phyloP scores from a whole-genome alignment of 2,113 vertebrate species.

The Callaeas wilsoni region DNA sequence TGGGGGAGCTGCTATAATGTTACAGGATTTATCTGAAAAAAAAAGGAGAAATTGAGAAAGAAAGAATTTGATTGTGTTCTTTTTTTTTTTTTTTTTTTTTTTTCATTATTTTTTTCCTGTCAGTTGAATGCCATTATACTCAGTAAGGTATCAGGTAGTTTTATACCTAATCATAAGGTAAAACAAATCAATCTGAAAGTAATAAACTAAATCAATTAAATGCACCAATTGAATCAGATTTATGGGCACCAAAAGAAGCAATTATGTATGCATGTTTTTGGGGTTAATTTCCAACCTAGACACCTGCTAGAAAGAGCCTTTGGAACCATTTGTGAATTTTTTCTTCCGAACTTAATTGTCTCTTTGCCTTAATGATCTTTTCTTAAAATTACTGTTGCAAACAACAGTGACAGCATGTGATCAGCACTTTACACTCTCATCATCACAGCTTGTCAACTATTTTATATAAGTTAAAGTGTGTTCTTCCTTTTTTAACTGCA shows the following conservation, averaged over 20 bases:
- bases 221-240: neutral
- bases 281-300: neutral
- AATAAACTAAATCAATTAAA: neutral
- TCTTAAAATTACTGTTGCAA: neutral
- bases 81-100: no score
- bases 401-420: neutral
- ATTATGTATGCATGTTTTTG: neutral
- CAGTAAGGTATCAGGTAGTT: neutral
- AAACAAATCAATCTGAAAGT: neutral
- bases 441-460: neutral
- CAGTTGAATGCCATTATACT: neutral
- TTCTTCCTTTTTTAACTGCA: neutral
- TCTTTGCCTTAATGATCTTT: neutral
- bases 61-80: neutral
- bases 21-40: neutral
- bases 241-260: neutral
- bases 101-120: neutral
- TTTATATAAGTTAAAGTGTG: neutral
- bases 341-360: neutral
- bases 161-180: neutral
- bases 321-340: neutral
- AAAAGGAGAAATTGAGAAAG: neutral
- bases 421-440: neutral
- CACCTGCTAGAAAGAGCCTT: neutral
- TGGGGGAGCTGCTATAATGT: neutral